phyloP scores from a whole-genome alignment of 2,113 vertebrate species.

The Gadus chalcogrammus region DNA sequence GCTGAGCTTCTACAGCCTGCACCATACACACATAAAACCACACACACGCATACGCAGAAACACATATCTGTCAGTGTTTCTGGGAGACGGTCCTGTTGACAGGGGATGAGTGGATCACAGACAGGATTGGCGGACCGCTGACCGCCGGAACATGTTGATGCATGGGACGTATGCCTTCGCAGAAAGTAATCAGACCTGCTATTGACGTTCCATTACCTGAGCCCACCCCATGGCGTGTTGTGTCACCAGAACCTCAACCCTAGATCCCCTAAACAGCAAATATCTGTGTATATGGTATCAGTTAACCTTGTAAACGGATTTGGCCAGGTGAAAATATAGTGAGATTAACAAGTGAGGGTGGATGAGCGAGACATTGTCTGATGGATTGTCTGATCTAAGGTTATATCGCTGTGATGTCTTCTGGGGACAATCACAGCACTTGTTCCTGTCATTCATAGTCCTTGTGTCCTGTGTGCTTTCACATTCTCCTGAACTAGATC shows the following conservation, averaged over 20 bases:
- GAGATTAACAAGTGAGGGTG: no score
- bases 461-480: neutral
- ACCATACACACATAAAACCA: conserved; percentile 1
- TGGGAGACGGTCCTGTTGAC: conserved; percentile 19
- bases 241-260: neutral
- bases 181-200: conserved; percentile 33
- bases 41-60: neutral
- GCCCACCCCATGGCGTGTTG: conserved; percentile 8
- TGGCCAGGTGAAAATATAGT: no score
- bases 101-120: neutral
- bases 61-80: neutral
- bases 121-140: neutral
- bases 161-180: conserved; percentile 22
- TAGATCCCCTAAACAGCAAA: no score
- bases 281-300: no score
- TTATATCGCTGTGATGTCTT: no score
- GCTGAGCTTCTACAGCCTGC: conserved; percentile 56
- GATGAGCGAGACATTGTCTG: neutral
- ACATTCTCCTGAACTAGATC: conserved; percentile 37
- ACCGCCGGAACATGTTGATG: conserved; percentile 25
- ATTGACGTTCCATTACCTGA: conserved; percentile 14
- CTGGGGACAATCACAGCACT: conserved; percentile 14
- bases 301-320: no score
- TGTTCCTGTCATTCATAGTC: conserved; percentile 34
- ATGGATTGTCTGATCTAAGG: conserved; percentile 19